Evolutionary conservation across 2,797 vertebrate species (phyloP), one percentile per base, ranked within the genome.

Genomic region (Pseudotriccus pelzelni): DNA sequence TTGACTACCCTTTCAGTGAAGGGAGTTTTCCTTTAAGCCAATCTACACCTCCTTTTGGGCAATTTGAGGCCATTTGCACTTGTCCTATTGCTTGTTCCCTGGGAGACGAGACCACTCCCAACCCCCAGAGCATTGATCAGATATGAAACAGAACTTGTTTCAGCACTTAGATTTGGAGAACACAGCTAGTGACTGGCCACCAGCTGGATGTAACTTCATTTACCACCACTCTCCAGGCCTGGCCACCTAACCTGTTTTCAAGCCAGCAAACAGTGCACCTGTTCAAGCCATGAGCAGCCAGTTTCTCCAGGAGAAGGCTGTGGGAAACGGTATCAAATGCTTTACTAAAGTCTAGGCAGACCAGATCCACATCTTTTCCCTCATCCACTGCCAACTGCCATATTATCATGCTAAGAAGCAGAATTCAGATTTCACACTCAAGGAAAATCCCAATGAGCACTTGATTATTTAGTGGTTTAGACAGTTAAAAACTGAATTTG

Each of bases 31-130:
- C 15, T n/a, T 59, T 7, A 1, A 52, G 21, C n/a, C 0, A 77
- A 64, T 58, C 44, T 52, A 39, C 7, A 70, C 8, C 14, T 58
- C 21, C 12, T 5, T 22, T 58, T 0, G 0, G 24, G 24, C 24
- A 39, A 32, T 44, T 32, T 39, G 50, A 89, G n/a, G 28, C 18
- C 21, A 52, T 41, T 72, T 77, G 34, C 30, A 23, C 50, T 52
- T 52, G n/a, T 59, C 39, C 12, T 64, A 9, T 27, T 39, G 24
- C 10, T 58, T 39, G 5, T 46, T 72, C 77, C 37, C 23, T 46
- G 37, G 7, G 52, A 64, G 50, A 39, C 52, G n/a, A 39, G n/a
- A 66, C 14, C 0, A 0, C 64, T 6, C 25, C 17, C 14, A 22
- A 37, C 8, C 3, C 22, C 2, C 24, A 77, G 14, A 69, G 37